phyloP scores from a whole-genome alignment of 2,888 invertebrate species.

The Cheiracanthium punctorium region DNA sequence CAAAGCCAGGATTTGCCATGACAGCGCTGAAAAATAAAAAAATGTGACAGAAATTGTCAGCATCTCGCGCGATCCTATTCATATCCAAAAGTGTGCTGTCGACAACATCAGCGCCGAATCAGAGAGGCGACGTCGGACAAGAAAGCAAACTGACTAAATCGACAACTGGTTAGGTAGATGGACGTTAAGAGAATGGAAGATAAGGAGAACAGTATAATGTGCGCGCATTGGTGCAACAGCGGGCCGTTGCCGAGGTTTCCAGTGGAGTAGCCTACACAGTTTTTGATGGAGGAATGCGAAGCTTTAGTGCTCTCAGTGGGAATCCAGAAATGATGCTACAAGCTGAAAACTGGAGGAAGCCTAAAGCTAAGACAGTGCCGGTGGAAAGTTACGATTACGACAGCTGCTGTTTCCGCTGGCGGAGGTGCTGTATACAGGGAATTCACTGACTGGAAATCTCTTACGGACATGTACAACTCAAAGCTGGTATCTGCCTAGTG shows the following conservation, averaged over 20 bases:
- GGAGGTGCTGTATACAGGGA: no score
- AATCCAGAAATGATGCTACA: conserved; percentile 39
- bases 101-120: neutral
- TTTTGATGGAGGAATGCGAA: conserved; percentile 17
- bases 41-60: conserved; percentile 25
- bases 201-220: conserved; percentile 35
- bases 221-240: conserved; percentile 54
- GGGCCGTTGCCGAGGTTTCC: conserved; percentile 22
- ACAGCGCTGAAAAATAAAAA: conserved; percentile 36
- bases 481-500: no score
- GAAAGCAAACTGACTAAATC: conserved; percentile 43
- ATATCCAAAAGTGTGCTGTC: conserved; percentile 27
- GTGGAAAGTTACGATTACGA: conserved; percentile 26
- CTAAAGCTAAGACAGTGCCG: conserved; percentile 27
- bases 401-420: no score
- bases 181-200: conserved; percentile 20
- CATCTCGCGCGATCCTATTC: conserved; percentile 5
- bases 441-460: no score
- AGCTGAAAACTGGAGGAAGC: conserved; percentile 46
- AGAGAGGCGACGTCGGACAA: conserved; percentile 27
- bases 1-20: conserved; percentile 32
- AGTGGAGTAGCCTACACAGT: conserved; percentile 1
- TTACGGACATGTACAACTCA: no score
- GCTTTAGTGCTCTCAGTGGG: conserved; percentile 12
- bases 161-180: conserved; percentile 28